Percentiles rank a stretch among this genome's conserved stretches.
These are phyloP conservation scores for Apamea crenata DNA, from an alignment of 2,888 invertebrate genomes.

Conservation along the genomic window DNA sequence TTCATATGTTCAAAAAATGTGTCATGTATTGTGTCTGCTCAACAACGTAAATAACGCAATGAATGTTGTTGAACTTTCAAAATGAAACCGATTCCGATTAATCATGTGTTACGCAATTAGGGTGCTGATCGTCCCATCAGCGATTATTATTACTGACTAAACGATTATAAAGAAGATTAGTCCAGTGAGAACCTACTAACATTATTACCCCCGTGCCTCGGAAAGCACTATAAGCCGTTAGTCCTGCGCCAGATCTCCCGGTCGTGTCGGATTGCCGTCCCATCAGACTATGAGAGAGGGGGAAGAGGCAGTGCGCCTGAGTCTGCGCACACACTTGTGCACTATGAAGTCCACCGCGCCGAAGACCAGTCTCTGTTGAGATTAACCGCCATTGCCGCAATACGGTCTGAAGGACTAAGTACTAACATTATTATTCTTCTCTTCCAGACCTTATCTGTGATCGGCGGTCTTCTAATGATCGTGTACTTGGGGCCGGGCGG, in stretches of 20 bases:
- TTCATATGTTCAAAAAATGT: no score
- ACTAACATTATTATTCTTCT: neutral
- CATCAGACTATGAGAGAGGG: neutral
- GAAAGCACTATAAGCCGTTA: neutral
- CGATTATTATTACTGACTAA: neutral
- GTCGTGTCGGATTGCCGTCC: neutral
- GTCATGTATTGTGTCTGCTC: no score
- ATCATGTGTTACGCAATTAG: no score
- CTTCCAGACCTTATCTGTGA: slow-evolving; percentile 98
- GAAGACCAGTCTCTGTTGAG: neutral
- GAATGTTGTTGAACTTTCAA: no score
- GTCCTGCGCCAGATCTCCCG: neutral
- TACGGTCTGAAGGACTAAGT: no score
- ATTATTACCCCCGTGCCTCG: neutral
- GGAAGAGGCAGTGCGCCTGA: neutral
- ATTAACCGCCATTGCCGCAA: no score
- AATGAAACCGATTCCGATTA: no score
- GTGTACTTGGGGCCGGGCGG: slow-evolving; percentile 99
- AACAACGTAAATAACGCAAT: no score
- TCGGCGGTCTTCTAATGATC: slow-evolving; percentile 99
- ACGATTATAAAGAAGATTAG: neutral
- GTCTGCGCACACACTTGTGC: neutral
- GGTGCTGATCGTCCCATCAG: neutral
- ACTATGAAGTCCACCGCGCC: neutral
- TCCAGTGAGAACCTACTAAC: neutral